Conservation (phyloP, 2,797 vertebrate species). For the Parauchenoglanis punctatus region DNA sequence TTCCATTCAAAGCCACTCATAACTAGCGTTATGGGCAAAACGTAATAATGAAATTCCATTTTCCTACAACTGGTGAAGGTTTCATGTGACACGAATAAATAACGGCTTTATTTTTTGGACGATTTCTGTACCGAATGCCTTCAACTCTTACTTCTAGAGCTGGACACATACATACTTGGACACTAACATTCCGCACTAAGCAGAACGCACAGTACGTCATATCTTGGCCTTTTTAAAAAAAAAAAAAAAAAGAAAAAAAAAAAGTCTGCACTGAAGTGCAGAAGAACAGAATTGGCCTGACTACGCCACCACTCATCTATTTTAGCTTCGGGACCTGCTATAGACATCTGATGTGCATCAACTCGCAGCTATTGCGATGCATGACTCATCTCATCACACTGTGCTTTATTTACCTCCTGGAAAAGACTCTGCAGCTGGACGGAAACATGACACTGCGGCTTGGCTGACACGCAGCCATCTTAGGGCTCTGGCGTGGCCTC, state of each 20-base stretch:
- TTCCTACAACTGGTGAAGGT: background rate
- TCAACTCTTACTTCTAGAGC: background rate
- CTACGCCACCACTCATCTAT: background rate
- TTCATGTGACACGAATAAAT: background rate
- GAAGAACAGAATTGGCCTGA: background rate
- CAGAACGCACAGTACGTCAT: background rate
- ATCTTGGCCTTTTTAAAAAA: too few species aligned
- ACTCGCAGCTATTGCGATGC: slow-evolving; percentile 35
- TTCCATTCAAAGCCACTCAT: background rate
- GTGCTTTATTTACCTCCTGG: slow-evolving; percentile 32
- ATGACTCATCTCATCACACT: slow-evolving; percentile 44
- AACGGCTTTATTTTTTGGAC: background rate
- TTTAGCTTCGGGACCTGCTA: slow-evolving; percentile 3
- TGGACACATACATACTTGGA: background rate
- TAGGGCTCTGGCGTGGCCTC: slow-evolving; percentile 50
- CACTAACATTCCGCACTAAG: background rate
- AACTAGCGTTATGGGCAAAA: background rate
- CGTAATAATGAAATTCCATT: background rate
- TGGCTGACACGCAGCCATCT: slow-evolving; percentile 31
- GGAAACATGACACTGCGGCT: slow-evolving; percentile 34
- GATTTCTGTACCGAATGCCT: background rate
- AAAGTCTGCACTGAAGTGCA: background rate
- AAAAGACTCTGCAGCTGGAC: slow-evolving; percentile 37
- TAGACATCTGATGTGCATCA: slow-evolving; percentile 26
- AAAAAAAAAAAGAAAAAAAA: background rate